These are phyloP conservation scores for Halichoerus grypus DNA, from an alignment of 2,113 vertebrate species.

Conservation along the genomic window DNA sequence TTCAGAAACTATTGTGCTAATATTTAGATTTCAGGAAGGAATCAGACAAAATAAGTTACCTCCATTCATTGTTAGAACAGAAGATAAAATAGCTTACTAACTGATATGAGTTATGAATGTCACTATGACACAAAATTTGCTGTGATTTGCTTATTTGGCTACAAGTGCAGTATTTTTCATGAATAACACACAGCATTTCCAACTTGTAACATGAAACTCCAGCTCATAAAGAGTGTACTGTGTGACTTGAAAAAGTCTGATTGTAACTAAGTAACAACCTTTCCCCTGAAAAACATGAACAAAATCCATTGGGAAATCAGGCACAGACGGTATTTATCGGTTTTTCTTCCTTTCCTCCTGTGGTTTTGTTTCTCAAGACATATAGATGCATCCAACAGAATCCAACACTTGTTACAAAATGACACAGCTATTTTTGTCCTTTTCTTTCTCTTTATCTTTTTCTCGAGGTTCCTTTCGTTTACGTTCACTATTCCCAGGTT, in stretches of 20 bases:
- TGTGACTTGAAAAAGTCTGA: constrained; percentile 91
- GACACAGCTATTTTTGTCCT: constrained; percentile 95
- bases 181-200: constrained; percentile 87
- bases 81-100: constrained; percentile 92
- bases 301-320: constrained; percentile 90
- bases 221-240: constrained; percentile 89
- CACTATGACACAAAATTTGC: constrained; percentile 86
- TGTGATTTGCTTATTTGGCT: constrained; percentile 85
- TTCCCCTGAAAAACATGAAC: constrained; percentile 86
- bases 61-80: constrained; percentile 80
- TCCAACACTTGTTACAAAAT: constrained; percentile 93
- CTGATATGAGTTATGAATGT: constrained; percentile 87
- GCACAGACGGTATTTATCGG: constrained; percentile 97
- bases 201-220: constrained; percentile 88
- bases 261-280: constrained; percentile 90
- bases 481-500: constrained; percentile 91
- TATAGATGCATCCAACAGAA: constrained; percentile 82
- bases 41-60: constrained; percentile 74
- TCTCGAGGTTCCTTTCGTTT: constrained; percentile 94
- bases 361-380: constrained; percentile 83
- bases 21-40: constrained; percentile 84
- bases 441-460: constrained; percentile 91
- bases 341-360: constrained; percentile 87
- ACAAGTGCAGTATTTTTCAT: constrained; percentile 85
- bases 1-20: constrained; percentile 83